These are phyloP conservation scores for Eristalis intricaria DNA, from an alignment of 2,888 invertebrate genomes.

Conservation along the genomic window DNA sequence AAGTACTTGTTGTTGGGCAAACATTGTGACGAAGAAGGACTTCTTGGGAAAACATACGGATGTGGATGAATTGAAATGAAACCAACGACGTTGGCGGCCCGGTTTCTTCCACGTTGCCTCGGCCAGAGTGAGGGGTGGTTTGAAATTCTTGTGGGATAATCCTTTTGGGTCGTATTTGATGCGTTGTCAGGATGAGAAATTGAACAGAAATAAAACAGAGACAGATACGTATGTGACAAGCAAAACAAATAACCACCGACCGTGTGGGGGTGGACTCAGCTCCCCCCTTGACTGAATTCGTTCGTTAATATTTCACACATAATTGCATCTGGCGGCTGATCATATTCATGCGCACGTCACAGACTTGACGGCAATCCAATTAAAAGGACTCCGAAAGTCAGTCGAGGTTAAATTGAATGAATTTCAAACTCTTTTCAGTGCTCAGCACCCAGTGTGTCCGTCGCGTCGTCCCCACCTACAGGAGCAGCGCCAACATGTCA, in stretches of 20 bases:
- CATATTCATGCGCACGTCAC: constrained; percentile 26
- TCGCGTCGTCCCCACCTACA: constrained; percentile 54
- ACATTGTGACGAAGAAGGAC: constrained; percentile 62
- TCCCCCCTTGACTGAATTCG: constrained; percentile 30
- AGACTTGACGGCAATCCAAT: constrained; percentile 46
- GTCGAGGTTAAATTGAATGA: constrained; percentile 29
- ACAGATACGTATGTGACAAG: constrained; percentile 23
- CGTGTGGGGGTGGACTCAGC: not conserved
- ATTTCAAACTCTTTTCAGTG: constrained; percentile 28
- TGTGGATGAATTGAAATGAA: constrained; percentile 54
- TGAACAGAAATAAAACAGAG: constrained; percentile 57
- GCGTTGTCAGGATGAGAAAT: constrained; percentile 62
- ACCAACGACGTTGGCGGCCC: constrained; percentile 16
- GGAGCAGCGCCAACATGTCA: constrained; percentile 59
- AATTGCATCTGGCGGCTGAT: constrained; percentile 62
- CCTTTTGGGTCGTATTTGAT: constrained; percentile 63
- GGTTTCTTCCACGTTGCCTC: not conserved
- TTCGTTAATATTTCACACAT: constrained; percentile 62
- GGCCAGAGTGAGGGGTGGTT: not conserved
- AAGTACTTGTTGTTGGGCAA: constrained; percentile 61
- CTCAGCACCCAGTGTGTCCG: too few species aligned
- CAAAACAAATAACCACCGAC: not conserved
- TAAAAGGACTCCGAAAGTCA: constrained; percentile 38
- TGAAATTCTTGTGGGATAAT: constrained; percentile 41
- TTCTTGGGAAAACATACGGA: constrained; percentile 58